Evolutionary conservation across 92 coral and sea anemone genomes (phyloP), one percentile per base, ranked within the genome.

Genomic region (Chrysogorgia sp.): DNA sequence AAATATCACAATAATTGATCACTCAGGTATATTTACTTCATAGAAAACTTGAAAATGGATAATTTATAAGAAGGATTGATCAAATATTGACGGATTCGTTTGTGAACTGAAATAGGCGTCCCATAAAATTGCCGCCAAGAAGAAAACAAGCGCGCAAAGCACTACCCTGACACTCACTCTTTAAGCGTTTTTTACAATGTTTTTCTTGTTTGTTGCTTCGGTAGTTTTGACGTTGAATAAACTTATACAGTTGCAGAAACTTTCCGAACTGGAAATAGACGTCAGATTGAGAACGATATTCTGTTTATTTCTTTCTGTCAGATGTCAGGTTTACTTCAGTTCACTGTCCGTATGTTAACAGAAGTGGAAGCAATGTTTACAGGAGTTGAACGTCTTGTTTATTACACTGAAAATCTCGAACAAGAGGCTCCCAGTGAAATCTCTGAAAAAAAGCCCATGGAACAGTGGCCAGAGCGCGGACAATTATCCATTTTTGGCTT

Each of bases 291-390:
- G n/a, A n/a, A n/a, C n/a, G n/a, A n/a, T n/a, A n/a, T 32, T 22
- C 30, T 14, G 10, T 52, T 21, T 59, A 30, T 41, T n/a, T 29
- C 71, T 74, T 35, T 34, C 67, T 4, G 28, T 45, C 80, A 92
- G 97, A 81, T 86, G 63, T 88, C 97, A 23, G 90, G 88, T 58
- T 70, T 90, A 50, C 84, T 92, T 71, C 97, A 92, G 74, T 92
- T 92, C 87, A 92, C 97, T 15, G 96, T 92, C 3, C 92, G 97
- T 31, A 82, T 88, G 81, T 81, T 90, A 49, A 91, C 97, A 23
- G 97, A 92, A 77, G 86, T 92, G n/a, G 97, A 92, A 75, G 86
- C 97, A 22, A 83, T 92, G 67, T 92, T 92, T 67, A 92, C 97
- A 10, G 87, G 97, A 58, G 96, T 92, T 30, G 97, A 92, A 70